phyloP scores from a whole-genome alignment of 2,888 invertebrate genomes.

The Scotopteryx bipunctaria region DNA sequence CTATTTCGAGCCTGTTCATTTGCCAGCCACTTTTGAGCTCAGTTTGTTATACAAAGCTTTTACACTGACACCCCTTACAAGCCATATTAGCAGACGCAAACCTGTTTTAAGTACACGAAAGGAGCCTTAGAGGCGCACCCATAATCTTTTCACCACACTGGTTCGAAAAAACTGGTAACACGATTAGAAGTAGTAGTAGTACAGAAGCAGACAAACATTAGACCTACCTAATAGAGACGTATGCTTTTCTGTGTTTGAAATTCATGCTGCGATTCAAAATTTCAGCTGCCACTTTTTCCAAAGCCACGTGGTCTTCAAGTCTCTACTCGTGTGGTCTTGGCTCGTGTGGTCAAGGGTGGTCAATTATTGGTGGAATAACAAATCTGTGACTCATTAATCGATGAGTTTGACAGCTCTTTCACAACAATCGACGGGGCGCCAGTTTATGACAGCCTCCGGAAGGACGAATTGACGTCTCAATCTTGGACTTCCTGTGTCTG shows the following conservation, averaged over 20 bases:
- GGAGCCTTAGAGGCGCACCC: no score
- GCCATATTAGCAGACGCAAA: no score
- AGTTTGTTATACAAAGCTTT: no score
- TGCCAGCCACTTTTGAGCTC: no score
- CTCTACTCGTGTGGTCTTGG: constrained; percentile 45
- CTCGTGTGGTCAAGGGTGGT: constrained; percentile 49
- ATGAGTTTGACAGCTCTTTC: constrained; percentile 70
- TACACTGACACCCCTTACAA: no score
- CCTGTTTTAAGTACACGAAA: no score
- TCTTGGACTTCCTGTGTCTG: constrained; percentile 61
- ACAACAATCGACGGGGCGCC: constrained; percentile 76
- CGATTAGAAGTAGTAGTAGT: no score
- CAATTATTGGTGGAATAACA: constrained; percentile 43
- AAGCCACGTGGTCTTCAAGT: constrained; percentile 42
- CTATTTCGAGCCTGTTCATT: background rate
- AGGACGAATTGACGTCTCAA: constrained; percentile 71
- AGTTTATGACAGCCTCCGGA: constrained; percentile 61
- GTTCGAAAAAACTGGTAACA: no score
- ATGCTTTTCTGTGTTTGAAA: background rate
- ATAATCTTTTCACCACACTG: no score
- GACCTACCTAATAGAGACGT: no score
- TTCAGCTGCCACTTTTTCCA: constrained; percentile 48
- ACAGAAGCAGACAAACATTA: no score
- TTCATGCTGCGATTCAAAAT: constrained; percentile 7
- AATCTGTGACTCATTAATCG: constrained; percentile 67